Conservation (phyloP, 2,113 vertebrate genomes). For the Stegastes partitus region DNA sequence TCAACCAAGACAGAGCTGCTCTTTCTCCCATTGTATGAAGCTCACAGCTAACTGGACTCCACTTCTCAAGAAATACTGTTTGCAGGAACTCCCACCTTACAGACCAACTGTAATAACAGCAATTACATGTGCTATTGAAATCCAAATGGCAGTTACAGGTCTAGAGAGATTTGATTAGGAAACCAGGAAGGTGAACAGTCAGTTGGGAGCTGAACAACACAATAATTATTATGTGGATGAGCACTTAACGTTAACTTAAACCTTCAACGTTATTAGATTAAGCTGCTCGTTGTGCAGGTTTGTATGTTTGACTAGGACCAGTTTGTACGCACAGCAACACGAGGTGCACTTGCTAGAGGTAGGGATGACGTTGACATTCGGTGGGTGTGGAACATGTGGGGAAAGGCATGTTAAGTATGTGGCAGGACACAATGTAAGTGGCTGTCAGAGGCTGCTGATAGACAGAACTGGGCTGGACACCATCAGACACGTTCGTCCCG, state of each 20-base stretch:
- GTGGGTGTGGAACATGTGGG: constrained; percentile 44
- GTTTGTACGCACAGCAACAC: not conserved
- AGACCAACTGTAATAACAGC: not conserved
- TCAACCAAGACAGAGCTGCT: not conserved
- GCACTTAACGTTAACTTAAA: no score
- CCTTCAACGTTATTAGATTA: not conserved
- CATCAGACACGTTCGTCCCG: constrained; percentile 26
- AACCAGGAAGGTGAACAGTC: not conserved
- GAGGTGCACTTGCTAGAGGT: not conserved
- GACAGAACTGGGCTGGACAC: constrained; percentile 14
- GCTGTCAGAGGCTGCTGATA: constrained; percentile 41
- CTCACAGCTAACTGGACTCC: not conserved
- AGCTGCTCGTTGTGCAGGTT: not conserved
- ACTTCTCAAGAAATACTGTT: not conserved
- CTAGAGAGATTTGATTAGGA: not conserved
- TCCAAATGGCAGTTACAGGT: not conserved
- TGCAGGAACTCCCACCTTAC: not conserved
- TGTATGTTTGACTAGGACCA: not conserved
- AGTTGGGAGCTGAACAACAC: not conserved
- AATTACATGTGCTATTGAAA: not conserved
- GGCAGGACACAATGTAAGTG: constrained; percentile 33
- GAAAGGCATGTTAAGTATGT: constrained; percentile 67
- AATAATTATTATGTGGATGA: not conserved
- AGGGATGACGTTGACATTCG: constrained; percentile 30
- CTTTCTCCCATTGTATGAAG: not conserved